Conservation (phyloP, 1,140 invertebrate genomes). For the Leptonema lineaticorne region DNA sequence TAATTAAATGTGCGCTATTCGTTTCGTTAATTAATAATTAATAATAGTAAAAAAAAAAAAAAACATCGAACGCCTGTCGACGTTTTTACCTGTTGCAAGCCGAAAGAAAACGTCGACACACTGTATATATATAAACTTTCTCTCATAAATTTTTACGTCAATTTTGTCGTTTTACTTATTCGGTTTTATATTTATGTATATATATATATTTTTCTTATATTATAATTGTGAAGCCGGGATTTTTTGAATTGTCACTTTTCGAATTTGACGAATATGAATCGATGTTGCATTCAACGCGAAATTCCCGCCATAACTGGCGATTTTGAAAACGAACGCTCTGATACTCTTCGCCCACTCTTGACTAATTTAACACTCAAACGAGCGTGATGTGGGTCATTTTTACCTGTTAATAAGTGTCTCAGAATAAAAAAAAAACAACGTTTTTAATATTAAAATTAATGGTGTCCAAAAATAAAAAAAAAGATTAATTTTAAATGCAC, state of each 20-base stretch:
- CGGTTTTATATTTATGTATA: no score
- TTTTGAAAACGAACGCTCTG: constrained; percentile 17
- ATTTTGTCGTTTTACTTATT: no score
- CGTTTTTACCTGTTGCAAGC: no score
- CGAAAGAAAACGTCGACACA: not conserved
- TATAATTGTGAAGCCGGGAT: not conserved
- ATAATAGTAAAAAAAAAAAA: no score
- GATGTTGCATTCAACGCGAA: constrained; percentile 9
- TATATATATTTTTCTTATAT: not conserved
- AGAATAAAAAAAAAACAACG: not conserved
- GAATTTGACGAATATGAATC: not conserved
- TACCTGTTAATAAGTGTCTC: not conserved
- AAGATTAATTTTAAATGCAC: no score
- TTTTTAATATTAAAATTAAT: no score
- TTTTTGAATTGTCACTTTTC: not conserved
- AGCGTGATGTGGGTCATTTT: not conserved
- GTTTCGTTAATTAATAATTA: no score
- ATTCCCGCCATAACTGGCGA: constrained; percentile 28
- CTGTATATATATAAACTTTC: not conserved
- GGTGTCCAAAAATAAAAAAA: no score
- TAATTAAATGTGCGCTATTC: no score
- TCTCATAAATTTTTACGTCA: not conserved
- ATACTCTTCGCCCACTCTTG: not conserved
- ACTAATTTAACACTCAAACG: constrained; percentile 10
- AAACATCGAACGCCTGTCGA: no score